These are phyloP conservation scores for Syngnathus scovelli DNA, from an alignment of 2,113 vertebrate species.

Conservation along the genomic window DNA sequence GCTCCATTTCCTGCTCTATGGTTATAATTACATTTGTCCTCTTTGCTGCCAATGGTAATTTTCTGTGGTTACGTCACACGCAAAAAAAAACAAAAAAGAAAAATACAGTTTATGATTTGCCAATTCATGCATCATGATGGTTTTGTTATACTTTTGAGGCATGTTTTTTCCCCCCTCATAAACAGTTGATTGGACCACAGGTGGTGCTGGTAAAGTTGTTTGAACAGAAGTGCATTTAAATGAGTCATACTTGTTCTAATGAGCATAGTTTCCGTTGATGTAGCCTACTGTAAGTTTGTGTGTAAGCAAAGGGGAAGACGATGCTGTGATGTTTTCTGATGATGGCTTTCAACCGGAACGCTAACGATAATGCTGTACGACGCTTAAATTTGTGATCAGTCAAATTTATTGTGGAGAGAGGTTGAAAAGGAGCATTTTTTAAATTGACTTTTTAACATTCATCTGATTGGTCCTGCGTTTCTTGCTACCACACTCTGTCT, in stretches of 20 bases:
- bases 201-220: too few relatives aligned
- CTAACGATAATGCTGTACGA: background rate
- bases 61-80: too few relatives aligned
- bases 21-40: too few relatives aligned
- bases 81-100: too few relatives aligned
- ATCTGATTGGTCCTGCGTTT: slow-evolving; percentile 14
- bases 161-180: too few relatives aligned
- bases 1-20: too few relatives aligned
- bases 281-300: slow-evolving; percentile 36
- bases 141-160: background rate
- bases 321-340: slow-evolving; percentile 23
- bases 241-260: slow-evolving; percentile 6
- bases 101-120: too few relatives aligned
- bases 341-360: background rate
- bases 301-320: slow-evolving; percentile 54
- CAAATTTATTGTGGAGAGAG: background rate
- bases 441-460: background rate
- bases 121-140: too few relatives aligned
- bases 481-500: slow-evolving; percentile 1
- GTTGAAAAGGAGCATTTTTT: background rate
- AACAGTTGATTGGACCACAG: too few relatives aligned
- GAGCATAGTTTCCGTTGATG: slow-evolving; percentile 38
- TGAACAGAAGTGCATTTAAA: background rate
- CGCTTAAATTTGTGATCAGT: background rate
- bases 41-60: too few relatives aligned